These are phyloP conservation scores for Gonioctena quinquepunctata DNA, from an alignment of 1,140 invertebrate species.

Conservation along the genomic window DNA sequence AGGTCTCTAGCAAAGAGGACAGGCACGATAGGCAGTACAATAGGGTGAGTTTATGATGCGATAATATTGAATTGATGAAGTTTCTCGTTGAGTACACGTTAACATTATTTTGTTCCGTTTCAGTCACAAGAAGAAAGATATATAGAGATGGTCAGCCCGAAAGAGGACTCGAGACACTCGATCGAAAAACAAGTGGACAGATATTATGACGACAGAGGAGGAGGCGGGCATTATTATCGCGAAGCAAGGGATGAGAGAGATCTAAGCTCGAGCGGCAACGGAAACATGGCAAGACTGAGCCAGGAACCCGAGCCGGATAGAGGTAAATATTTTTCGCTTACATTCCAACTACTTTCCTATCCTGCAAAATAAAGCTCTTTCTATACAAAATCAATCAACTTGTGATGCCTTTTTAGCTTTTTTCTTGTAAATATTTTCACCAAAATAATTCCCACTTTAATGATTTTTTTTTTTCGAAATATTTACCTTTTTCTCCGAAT, in stretches of 20 bases:
- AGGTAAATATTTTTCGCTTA: too few species aligned
- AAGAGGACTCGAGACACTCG: constrained; percentile 50
- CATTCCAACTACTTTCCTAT: too few species aligned
- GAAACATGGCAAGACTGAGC: constrained; percentile 36
- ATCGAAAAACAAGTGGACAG: constrained; percentile 45
- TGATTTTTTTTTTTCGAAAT: too few species aligned
- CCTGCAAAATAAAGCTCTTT: too few species aligned
- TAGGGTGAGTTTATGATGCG: constrained; percentile 16
- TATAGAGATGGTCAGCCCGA: constrained; percentile 50
- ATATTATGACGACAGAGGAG: constrained; percentile 50
- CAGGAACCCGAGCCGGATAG: constrained; percentile 53
- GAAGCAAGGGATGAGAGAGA: constrained; percentile 50
- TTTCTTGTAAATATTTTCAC: too few species aligned
- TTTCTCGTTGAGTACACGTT: too few species aligned
- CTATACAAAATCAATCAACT: too few species aligned
- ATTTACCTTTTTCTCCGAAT: too few species aligned
- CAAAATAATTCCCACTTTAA: too few species aligned
- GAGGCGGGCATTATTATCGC: constrained; percentile 56
- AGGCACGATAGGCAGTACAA: constrained; percentile 10
- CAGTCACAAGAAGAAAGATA: constrained; percentile 58
- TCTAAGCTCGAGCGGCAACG: constrained; percentile 24
- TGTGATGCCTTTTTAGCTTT: too few species aligned
- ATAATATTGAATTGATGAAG: too few species aligned
- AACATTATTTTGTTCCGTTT: too few species aligned
- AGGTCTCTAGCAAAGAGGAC: constrained; percentile 20